Conservation (phyloP, 2,888 invertebrate genomes). For the Leptinotarsa tumamoca region DNA sequence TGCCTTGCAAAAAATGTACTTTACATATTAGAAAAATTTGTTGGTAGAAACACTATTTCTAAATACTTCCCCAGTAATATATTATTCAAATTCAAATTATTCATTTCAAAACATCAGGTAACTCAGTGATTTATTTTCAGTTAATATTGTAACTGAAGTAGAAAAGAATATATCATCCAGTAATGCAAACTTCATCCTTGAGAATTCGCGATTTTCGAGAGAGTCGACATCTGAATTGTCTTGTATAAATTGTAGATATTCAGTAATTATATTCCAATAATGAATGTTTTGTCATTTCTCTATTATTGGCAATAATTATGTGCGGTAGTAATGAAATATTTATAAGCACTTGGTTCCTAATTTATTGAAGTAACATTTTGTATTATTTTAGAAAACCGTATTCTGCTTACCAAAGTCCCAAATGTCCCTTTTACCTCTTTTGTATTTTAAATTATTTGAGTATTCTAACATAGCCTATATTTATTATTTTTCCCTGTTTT, state of each 20-base stretch:
- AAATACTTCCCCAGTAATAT: too few species aligned
- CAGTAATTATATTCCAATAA: conserved; percentile 62
- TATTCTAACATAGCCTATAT: conserved; percentile 54
- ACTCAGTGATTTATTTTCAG: not conserved
- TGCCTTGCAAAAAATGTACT: too few species aligned
- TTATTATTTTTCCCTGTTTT: conserved; percentile 46
- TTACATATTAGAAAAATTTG: too few species aligned
- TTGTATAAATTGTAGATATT: conserved; percentile 64
- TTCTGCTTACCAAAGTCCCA: conserved; percentile 60
- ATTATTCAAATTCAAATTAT: too few species aligned
- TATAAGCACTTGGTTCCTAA: conserved; percentile 67
- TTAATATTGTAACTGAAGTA: not conserved
- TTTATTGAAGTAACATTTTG: conserved; percentile 63
- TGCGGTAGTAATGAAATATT: conserved; percentile 63
- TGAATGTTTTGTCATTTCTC: conserved; percentile 57
- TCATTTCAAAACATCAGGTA: not conserved
- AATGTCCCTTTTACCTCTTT: conserved; percentile 57
- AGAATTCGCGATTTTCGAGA: conserved; percentile 40
- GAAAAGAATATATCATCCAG: not conserved
- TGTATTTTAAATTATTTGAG: conserved; percentile 58
- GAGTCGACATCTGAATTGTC: conserved; percentile 35
- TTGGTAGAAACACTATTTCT: too few species aligned
- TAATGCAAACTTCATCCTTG: conserved; percentile 25
- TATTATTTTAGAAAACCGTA: conserved; percentile 61
- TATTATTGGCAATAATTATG: conserved; percentile 61